Conservation (phyloP, 2,888 invertebrate genomes). For the Caenorhabditis parvicauda region DNA sequence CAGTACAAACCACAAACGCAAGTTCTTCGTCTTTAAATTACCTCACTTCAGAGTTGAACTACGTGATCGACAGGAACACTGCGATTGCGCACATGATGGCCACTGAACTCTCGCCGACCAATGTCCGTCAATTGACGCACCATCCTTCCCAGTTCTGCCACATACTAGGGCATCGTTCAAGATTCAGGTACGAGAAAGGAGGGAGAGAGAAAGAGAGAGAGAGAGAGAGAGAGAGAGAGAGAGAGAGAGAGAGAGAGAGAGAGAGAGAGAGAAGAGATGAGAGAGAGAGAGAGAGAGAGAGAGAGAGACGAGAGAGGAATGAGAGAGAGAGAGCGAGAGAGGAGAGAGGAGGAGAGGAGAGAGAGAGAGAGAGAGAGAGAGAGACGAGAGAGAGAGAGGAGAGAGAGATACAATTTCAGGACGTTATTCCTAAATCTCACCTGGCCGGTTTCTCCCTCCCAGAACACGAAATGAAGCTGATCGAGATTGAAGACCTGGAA, state of each 20-base stretch:
- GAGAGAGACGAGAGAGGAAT: too few species aligned
- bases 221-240: not conserved
- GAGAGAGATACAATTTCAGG: too few species aligned
- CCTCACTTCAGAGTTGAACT: slow-evolving; percentile 54
- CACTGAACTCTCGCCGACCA: slow-evolving; percentile 60
- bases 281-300: too few species aligned
- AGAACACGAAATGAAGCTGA: slow-evolving; percentile 59
- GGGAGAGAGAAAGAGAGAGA: not conserved
- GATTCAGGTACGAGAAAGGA: too few species aligned
- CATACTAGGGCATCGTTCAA: slow-evolving; percentile 62
- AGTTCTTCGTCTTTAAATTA: too few species aligned
- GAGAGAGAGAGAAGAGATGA: too few species aligned
- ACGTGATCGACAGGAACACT: slow-evolving; percentile 60
- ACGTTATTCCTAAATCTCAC: slow-evolving; percentile 59
- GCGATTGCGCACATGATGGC: slow-evolving; percentile 62
- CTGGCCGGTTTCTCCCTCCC: slow-evolving; percentile 54
- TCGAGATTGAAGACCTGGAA: slow-evolving; percentile 51
- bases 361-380: not conserved
- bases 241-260: not conserved
- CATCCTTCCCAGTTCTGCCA: slow-evolving; percentile 48
- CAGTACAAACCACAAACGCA: too few species aligned
- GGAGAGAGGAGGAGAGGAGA: not conserved
- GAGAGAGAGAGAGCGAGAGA: too few species aligned
- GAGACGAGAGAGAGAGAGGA: too few species aligned
- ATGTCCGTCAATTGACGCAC: slow-evolving; percentile 30